Evolutionary conservation across 2,888 invertebrate species (phyloP).

Genomic region (Junonia oenone): DNA sequence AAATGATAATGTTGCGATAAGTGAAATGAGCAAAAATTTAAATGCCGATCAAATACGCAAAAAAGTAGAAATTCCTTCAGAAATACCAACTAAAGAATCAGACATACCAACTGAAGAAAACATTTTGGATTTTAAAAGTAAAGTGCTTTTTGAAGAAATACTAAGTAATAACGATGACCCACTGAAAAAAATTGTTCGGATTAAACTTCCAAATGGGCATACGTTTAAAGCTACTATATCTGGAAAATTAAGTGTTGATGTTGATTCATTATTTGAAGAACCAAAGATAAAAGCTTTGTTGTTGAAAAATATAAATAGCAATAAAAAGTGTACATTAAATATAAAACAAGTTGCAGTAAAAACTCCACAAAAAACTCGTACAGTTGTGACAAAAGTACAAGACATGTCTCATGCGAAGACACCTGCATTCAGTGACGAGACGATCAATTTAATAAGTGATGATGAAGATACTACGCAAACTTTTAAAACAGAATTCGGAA

Average conservation of each 20-base stretch:
- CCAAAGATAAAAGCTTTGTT: conserved; percentile 47
- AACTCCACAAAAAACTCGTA: conserved; percentile 29
- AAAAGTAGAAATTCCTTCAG: neutral
- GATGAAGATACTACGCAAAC: conserved; percentile 46
- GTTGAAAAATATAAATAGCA: conserved; percentile 38
- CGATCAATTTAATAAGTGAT: conserved; percentile 62
- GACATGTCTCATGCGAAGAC: conserved; percentile 29
- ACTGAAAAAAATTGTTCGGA: conserved; percentile 43
- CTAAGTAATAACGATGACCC: conserved; percentile 35
- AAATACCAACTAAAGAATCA: neutral
- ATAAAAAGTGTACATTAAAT: conserved; percentile 48
- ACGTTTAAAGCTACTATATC: conserved; percentile 54
- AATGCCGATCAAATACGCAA: neutral
- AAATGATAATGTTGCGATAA: too few relatives aligned
- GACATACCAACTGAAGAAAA: neutral
- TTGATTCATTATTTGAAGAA: conserved; percentile 49
- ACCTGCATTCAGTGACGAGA: conserved; percentile 38
- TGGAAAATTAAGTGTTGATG: conserved; percentile 44
- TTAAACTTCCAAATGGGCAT: conserved; percentile 54
- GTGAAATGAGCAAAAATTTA: neutral
- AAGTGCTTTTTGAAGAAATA: conserved; percentile 43
- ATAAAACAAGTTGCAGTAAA: conserved; percentile 44
- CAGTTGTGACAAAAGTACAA: conserved; percentile 37
- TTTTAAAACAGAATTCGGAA: conserved; percentile 56
- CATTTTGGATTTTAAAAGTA: conserved; percentile 9